phyloP scores from a whole-genome alignment of 2,888 invertebrate species.

The Meganola albula region DNA sequence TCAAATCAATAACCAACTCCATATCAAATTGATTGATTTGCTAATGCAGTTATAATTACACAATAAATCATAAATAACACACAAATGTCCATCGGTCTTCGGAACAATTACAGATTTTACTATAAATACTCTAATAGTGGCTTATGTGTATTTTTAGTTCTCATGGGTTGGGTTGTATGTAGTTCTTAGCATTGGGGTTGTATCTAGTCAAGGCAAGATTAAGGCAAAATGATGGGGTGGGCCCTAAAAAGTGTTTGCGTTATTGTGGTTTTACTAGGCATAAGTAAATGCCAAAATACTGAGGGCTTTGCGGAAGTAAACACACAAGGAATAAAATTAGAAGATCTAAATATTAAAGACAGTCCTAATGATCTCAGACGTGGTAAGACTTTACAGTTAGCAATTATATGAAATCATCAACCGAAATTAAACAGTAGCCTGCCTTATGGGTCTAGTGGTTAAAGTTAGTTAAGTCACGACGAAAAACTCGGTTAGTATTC shows the following conservation, averaged over 20 bases:
- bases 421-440: too few relatives aligned
- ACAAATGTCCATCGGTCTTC: conserved; percentile 18
- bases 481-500: too few relatives aligned
- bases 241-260: conserved; percentile 28
- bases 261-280: conserved; percentile 29
- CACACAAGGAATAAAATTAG: conserved; percentile 9
- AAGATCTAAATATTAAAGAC: conserved; percentile 5
- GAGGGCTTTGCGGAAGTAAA: conserved; percentile 20
- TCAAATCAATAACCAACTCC: conserved; percentile 18
- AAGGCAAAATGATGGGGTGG: conserved; percentile 27
- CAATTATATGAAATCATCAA: neutral
- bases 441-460: too few relatives aligned
- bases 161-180: conserved; percentile 2
- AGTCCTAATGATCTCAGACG: conserved; percentile 26
- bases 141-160: neutral
- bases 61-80: conserved; percentile 21
- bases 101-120: conserved; percentile 13
- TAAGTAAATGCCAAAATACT: too few relatives aligned
- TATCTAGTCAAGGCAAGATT: conserved; percentile 5
- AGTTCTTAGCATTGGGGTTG: conserved; percentile 11
- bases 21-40: conserved; percentile 22
- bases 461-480: too few relatives aligned
- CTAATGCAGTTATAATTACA: conserved; percentile 16
- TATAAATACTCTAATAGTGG: conserved; percentile 21
- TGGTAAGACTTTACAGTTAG: conserved; percentile 18